A percentile compares a stretch with the other conserved stretches of the same genome.
phyloP scores from a whole-genome alignment of 1,140 invertebrate species.

The Apis dorsata region DNA sequence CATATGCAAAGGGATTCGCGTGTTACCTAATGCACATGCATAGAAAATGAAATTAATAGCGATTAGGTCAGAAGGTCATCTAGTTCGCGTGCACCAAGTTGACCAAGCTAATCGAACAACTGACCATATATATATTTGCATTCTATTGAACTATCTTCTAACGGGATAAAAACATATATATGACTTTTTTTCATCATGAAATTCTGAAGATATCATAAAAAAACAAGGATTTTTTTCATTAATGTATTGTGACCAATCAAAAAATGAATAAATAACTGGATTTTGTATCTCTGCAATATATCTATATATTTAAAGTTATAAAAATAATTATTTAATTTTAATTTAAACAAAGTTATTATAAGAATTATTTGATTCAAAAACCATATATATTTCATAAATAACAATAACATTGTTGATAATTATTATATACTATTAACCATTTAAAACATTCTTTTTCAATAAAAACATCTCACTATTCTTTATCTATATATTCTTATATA shows the following conservation, averaged over 20 bases:
- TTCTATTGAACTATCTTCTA: background rate
- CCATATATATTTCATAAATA: too few species aligned
- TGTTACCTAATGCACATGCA: constrained; percentile 40
- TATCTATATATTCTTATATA: too few species aligned
- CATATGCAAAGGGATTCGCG: constrained; percentile 31
- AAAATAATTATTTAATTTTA: background rate
- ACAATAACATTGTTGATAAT: too few species aligned
- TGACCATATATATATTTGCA: background rate
- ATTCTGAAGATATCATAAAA: background rate
- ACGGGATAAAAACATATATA: background rate
- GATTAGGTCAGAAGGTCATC: constrained; percentile 66
- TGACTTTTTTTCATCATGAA: background rate
- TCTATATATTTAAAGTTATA: too few species aligned
- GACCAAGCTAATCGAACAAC: constrained; percentile 1
- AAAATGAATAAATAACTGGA: background rate
- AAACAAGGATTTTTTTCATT: background rate
- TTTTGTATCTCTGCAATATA: background rate
- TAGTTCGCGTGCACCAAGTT: constrained; percentile 55
- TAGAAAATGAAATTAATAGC: constrained; percentile 62
- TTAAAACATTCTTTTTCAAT: too few species aligned
- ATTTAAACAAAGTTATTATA: too few species aligned
- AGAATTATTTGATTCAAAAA: too few species aligned
- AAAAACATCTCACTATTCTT: background rate
- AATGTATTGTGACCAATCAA: background rate
- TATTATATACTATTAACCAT: too few species aligned